A percentile compares a stretch with the other conserved stretches of the same genome.
Conservation (phyloP, 2,113 vertebrate species). For the Tachycineta bicolor region DNA sequence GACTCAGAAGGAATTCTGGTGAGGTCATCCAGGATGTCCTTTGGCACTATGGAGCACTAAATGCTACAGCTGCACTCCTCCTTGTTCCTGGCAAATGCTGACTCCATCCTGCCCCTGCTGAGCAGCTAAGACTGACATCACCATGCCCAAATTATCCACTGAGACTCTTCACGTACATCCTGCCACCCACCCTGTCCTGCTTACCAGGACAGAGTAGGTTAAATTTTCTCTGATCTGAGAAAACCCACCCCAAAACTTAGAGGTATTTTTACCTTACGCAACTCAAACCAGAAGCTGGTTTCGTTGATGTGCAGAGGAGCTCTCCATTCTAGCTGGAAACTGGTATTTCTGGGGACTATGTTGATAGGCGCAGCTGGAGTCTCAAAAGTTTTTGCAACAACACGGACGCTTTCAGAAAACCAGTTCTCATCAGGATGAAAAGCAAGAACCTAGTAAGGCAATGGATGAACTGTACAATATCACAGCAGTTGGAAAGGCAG, state of each 20-base stretch:
- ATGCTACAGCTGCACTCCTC: conserved; percentile 18
- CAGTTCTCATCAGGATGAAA: conserved; percentile 74
- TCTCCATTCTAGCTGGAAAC: conserved; percentile 69
- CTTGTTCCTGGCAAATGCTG: conserved; percentile 35
- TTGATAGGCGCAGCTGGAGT: conserved; percentile 56
- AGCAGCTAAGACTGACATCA: conserved; percentile 17
- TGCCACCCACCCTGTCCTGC: neutral
- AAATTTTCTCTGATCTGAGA: neutral
- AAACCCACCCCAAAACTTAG: neutral
- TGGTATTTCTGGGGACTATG: conserved; percentile 68
- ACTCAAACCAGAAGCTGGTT: conserved; percentile 71
- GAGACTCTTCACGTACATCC: neutral
- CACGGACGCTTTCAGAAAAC: conserved; percentile 63
- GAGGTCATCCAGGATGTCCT: conserved; percentile 55
- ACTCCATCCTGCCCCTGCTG: conserved; percentile 14
- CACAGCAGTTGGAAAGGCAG: neutral
- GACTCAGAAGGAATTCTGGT: neutral
- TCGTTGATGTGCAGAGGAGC: conserved; percentile 54
- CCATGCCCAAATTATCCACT: conserved; percentile 7
- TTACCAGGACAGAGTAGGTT: neutral
- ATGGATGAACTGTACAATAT: neutral
- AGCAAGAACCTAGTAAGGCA: conserved; percentile 68
- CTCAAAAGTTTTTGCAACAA: conserved; percentile 65
- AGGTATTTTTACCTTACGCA: conserved; percentile 63
- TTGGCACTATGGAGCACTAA: conserved; percentile 24